Evolutionary conservation across 2,888 invertebrate genomes (phyloP).

Genomic region (Drosophila cracens): DNA sequence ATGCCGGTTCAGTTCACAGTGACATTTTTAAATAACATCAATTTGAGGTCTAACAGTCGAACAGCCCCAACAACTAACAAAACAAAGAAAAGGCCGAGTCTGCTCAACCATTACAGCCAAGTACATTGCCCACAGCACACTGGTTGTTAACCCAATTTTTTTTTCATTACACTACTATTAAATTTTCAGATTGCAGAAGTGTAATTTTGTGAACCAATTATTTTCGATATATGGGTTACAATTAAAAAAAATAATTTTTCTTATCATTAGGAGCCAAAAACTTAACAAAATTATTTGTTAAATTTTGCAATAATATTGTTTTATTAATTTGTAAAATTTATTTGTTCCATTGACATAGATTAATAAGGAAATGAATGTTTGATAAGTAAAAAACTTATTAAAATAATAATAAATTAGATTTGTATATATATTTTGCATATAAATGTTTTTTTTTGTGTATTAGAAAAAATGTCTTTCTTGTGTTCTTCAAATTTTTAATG

Average conservation of each 20-base stretch:
- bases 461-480: neutral
- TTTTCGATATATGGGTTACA: neutral
- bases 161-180: neutral
- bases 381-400: neutral
- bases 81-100: conserved; percentile 30
- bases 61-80: conserved; percentile 51
- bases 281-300: too few species aligned
- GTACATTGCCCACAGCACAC: conserved; percentile 37
- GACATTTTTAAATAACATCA: conserved; percentile 76
- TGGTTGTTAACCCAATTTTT: neutral
- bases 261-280: too few species aligned
- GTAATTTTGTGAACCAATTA: neutral
- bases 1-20: conserved; percentile 53
- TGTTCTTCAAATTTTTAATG: neutral
- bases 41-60: conserved; percentile 60
- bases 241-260: too few species aligned
- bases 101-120: conserved; percentile 33
- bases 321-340: neutral
- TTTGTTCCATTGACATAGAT: too few species aligned
- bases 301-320: neutral
- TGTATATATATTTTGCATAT: neutral
- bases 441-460: neutral
- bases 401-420: neutral
- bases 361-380: neutral
- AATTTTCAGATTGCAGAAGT: neutral